phyloP scores from a whole-genome alignment of 2,797 vertebrate genomes.

The Hozukius guyotensis region DNA sequence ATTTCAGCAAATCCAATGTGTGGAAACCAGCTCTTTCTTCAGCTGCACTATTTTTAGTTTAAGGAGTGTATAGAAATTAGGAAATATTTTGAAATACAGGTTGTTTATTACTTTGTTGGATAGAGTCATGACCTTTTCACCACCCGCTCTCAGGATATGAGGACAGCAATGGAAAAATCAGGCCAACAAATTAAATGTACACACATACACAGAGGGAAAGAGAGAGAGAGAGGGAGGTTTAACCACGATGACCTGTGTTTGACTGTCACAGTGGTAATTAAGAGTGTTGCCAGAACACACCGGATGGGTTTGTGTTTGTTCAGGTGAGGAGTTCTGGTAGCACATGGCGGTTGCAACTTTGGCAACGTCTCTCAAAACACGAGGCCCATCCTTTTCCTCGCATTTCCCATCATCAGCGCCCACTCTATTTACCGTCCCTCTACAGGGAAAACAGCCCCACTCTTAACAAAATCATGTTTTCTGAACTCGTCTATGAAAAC shows the following conservation, averaged over 20 bases:
- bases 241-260: constrained; percentile 26
- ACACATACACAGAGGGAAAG: background rate
- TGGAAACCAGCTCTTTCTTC: background rate
- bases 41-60: background rate
- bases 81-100: constrained; percentile 2
- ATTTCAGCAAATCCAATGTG: background rate
- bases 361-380: constrained; percentile 33
- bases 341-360: constrained; percentile 30
- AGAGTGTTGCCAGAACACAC: constrained; percentile 38
- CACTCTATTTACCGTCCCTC: constrained; percentile 21
- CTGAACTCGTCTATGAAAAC: constrained; percentile 35
- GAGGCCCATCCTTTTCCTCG: constrained; percentile 13
- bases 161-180: background rate
- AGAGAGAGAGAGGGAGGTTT: background rate
- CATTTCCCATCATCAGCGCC: constrained; percentile 48
- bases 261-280: constrained; percentile 33
- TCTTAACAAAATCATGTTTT: constrained; percentile 54
- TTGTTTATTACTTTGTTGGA: background rate
- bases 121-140: constrained; percentile 13
- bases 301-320: constrained; percentile 53
- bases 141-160: constrained; percentile 11
- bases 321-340: constrained; percentile 57
- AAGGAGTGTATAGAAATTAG: background rate
- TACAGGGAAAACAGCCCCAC: constrained; percentile 20
- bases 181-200: background rate